phyloP scores from a whole-genome alignment of 1,140 invertebrate species.

The Zaprionus gabonicus region DNA sequence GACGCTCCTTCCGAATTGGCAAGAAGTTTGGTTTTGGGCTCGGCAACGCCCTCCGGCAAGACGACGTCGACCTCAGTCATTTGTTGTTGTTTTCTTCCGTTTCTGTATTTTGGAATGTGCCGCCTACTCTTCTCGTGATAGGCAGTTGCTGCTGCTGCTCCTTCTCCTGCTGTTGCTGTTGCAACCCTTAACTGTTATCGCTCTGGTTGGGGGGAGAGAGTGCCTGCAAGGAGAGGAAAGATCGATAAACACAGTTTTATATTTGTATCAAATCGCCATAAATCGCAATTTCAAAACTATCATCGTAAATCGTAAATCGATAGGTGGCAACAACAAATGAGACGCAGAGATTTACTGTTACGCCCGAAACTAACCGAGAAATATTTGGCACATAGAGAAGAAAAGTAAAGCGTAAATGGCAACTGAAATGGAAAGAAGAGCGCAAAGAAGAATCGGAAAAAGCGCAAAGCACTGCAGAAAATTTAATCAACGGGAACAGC shows the following conservation, averaged over 20 bases:
- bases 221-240: slow-evolving; percentile 33
- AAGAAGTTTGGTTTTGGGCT: slow-evolving; percentile 68
- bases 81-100: slow-evolving; percentile 62
- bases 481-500: slow-evolving; percentile 33
- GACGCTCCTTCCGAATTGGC: slow-evolving; percentile 57
- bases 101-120: slow-evolving; percentile 63
- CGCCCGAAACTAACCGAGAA: slow-evolving; percentile 55
- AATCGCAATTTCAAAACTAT: neutral
- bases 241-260: slow-evolving; percentile 33
- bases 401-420: slow-evolving; percentile 63
- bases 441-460: slow-evolving; percentile 55
- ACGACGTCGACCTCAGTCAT: slow-evolving; percentile 84
- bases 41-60: slow-evolving; percentile 80
- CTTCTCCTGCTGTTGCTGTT: slow-evolving; percentile 47
- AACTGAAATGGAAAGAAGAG: slow-evolving; percentile 56
- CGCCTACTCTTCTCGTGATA: slow-evolving; percentile 27
- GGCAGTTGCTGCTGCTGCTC: slow-evolving; percentile 37
- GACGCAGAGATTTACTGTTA: slow-evolving; percentile 7
- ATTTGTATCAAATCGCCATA: neutral
- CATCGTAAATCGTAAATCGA: slow-evolving; percentile 24
- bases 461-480: slow-evolving; percentile 62
- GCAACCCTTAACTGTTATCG: slow-evolving; percentile 3
- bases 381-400: slow-evolving; percentile 71
- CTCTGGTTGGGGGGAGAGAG: slow-evolving; percentile 7
- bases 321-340: slow-evolving; percentile 9